These are phyloP conservation scores for Madoqua kirkii DNA, from an alignment of 2,113 vertebrate genomes.

Conservation along the genomic window DNA sequence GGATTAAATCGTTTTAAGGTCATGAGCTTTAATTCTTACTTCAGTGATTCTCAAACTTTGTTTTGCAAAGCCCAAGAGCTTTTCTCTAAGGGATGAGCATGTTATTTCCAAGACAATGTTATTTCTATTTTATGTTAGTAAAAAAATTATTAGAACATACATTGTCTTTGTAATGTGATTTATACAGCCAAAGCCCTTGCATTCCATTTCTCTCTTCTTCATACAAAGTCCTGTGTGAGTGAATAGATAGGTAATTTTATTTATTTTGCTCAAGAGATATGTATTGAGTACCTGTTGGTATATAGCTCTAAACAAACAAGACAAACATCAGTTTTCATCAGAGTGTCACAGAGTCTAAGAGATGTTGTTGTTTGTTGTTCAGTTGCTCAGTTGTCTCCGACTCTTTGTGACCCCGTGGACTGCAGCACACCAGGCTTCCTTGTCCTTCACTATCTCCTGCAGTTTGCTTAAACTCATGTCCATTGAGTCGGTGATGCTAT, in stretches of 20 bases:
- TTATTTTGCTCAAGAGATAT: neutral
- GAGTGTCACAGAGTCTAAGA: neutral
- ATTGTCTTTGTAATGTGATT: neutral
- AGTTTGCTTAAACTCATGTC: neutral
- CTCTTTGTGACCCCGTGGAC: neutral
- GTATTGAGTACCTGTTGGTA: neutral
- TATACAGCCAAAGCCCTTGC: neutral
- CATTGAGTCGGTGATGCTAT: neutral
- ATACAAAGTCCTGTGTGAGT: neutral
- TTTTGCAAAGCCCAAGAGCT: slow-evolving; percentile 35
- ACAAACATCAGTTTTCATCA: neutral
- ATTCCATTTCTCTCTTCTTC: neutral
- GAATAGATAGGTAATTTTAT: neutral
- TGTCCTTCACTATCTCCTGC: neutral
- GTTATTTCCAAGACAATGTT: slow-evolving; percentile 14
- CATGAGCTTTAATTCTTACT: slow-evolving; percentile 47
- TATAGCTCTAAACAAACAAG: neutral
- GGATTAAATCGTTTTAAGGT: slow-evolving; percentile 49
- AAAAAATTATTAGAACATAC: neutral
- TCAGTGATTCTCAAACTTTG: slow-evolving; percentile 15
- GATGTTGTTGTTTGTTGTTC: neutral
- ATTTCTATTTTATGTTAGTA: slow-evolving; percentile 9
- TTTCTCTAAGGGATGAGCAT: neutral
- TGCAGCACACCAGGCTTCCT: neutral
- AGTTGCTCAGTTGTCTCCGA: neutral